These are phyloP conservation scores for Anthonomus grandis DNA, from an alignment of 1,140 invertebrate genomes.

Conservation along the genomic window DNA sequence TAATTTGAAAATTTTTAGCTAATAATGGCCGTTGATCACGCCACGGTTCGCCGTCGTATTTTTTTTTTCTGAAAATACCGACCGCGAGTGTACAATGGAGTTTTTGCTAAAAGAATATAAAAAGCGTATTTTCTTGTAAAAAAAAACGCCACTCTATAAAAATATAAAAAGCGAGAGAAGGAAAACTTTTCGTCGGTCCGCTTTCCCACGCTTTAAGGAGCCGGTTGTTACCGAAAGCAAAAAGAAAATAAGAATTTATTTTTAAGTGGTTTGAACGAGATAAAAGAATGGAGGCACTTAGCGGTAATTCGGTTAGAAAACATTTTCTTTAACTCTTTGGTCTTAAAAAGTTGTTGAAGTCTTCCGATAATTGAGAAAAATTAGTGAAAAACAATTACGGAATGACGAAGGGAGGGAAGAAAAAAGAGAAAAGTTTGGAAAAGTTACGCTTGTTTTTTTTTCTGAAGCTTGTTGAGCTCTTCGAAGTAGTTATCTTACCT, in stretches of 20 bases:
- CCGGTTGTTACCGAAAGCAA: too few species aligned
- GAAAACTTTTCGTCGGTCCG: conserved; percentile 14
- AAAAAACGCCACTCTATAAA: too few species aligned
- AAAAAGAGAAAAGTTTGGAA: background rate
- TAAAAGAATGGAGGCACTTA: conserved; percentile 29
- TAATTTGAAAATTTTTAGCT: conserved; percentile 46
- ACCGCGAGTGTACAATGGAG: background rate
- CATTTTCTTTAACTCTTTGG: conserved; percentile 28
- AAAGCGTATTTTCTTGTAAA: too few species aligned
- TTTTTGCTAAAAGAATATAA: too few species aligned
- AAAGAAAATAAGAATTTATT: conserved; percentile 29
- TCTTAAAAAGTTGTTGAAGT: conserved; percentile 21
- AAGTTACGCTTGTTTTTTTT: background rate
- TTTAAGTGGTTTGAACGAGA: conserved; percentile 26
- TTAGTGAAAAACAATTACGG: conserved; percentile 1
- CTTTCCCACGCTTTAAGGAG: conserved; percentile 17
- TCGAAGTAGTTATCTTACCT: too few species aligned
- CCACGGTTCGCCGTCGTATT: too few species aligned
- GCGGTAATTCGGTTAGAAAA: conserved; percentile 28
- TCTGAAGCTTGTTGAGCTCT: background rate
- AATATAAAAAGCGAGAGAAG: conserved; percentile 10
- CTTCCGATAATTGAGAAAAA: conserved; percentile 23
- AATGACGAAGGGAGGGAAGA: background rate
- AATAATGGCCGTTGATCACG: conserved; percentile 41
- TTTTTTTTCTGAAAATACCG: too few species aligned